These are phyloP conservation scores for Chaetodon trifascialis DNA, from an alignment of 2,113 vertebrate genomes.

Conservation along the genomic window DNA sequence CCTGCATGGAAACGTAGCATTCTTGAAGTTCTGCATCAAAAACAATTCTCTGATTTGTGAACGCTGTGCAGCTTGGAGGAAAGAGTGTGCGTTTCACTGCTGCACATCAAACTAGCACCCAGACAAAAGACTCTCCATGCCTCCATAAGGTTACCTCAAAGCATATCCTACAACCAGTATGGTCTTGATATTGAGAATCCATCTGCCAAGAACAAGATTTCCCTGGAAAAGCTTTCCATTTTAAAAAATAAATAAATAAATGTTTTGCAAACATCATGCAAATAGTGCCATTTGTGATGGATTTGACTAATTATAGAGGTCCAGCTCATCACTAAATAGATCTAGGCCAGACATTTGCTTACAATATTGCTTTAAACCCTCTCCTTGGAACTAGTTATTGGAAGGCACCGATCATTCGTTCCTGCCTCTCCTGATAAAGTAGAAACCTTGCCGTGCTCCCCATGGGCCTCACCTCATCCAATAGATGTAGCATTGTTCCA, in stretches of 20 bases:
- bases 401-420: slow-evolving; percentile 66
- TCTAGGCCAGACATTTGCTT: slow-evolving; percentile 70
- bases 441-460: slow-evolving; percentile 34
- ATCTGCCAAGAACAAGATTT: slow-evolving; percentile 64
- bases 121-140: slow-evolving; percentile 40
- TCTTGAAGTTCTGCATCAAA: slow-evolving; percentile 57
- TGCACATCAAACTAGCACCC: slow-evolving; percentile 44
- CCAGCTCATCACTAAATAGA: slow-evolving; percentile 65
- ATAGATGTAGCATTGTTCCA: slow-evolving; percentile 48
- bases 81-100: slow-evolving; percentile 36
- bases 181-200: slow-evolving; percentile 55
- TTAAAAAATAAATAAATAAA: slow-evolving; percentile 32
- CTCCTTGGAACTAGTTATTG: slow-evolving; percentile 66
- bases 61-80: neutral
- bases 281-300: slow-evolving; percentile 68
- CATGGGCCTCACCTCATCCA: slow-evolving; percentile 53
- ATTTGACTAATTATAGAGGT: slow-evolving; percentile 69
- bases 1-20: slow-evolving; percentile 44
- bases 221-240: slow-evolving; percentile 46
- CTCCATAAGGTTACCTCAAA: slow-evolving; percentile 53
- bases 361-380: slow-evolving; percentile 66
- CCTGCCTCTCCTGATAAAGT: slow-evolving; percentile 39
- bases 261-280: slow-evolving; percentile 65
- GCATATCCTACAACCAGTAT: slow-evolving; percentile 47
- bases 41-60: slow-evolving; percentile 63